Conservation (phyloP, 2,797 vertebrate species). For the Sebastes diaconus region DNA sequence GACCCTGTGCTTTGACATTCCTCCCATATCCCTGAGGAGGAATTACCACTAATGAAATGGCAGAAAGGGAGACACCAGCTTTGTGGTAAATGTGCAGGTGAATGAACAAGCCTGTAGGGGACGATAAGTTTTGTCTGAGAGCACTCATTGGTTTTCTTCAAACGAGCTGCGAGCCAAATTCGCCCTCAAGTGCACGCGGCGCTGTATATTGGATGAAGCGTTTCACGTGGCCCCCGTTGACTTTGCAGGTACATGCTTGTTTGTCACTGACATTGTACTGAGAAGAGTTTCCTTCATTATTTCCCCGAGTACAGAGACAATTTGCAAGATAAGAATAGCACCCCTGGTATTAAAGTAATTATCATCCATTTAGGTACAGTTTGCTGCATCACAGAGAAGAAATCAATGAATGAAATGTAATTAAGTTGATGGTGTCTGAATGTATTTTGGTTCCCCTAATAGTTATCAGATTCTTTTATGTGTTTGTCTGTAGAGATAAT, state of each 20-base stretch:
- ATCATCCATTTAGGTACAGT: conserved; percentile 42
- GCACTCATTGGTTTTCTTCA: conserved; percentile 35
- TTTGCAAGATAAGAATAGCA: conserved; percentile 25
- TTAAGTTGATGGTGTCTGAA: conserved; percentile 33
- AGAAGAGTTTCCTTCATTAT: conserved; percentile 5
- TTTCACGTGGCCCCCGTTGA: conserved; percentile 16
- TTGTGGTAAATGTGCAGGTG: conserved; percentile 37
- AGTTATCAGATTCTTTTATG: background rate
- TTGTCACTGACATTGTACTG: conserved; percentile 4
- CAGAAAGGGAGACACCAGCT: conserved; percentile 17
- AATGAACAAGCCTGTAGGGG: conserved; percentile 32
- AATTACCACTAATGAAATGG: conserved; percentile 53
- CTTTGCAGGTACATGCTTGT: conserved; percentile 30
- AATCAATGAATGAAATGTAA: conserved; percentile 19
- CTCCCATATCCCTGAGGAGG: conserved; percentile 15
- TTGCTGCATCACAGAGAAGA: conserved; percentile 16
- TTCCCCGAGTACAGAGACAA: background rate
- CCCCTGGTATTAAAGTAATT: conserved; percentile 39
- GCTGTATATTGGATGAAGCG: conserved; percentile 5
- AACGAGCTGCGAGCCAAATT: conserved; percentile 39
- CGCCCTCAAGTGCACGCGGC: background rate
- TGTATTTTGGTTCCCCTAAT: conserved; percentile 26
- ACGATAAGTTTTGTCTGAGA: conserved; percentile 27
- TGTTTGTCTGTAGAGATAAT: conserved; percentile 1
- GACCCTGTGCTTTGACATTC: background rate